Conservation (phyloP, 2,797 vertebrate species). For the Argya squamiceps region DNA sequence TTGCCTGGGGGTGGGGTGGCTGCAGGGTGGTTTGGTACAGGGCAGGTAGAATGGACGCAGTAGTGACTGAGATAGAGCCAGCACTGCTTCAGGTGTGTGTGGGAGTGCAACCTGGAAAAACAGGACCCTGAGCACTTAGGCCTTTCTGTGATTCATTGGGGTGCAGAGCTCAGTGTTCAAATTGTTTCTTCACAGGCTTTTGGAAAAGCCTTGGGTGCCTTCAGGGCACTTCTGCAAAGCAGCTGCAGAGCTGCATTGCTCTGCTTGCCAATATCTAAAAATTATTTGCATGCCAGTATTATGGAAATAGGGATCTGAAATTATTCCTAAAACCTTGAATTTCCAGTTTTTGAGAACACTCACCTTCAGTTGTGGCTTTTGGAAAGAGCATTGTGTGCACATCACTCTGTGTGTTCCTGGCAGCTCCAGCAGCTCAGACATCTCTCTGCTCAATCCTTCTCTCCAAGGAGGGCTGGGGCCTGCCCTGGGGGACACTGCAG, state of each 20-base stretch:
- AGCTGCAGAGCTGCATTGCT: not conserved
- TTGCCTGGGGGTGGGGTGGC: not conserved
- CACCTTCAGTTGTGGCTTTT: not conserved
- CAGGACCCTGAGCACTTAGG: not conserved
- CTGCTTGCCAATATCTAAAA: not conserved
- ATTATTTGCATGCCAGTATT: not conserved
- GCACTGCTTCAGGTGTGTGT: fast-evolving
- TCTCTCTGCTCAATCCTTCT: not conserved
- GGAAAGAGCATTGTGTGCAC: fast-evolving
- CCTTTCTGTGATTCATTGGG: fast-evolving
- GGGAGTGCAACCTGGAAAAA: not conserved
- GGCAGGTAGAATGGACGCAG: not conserved
- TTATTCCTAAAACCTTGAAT: not conserved
- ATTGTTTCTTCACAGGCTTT: not conserved
- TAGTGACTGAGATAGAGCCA: not conserved
- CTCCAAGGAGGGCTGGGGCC: not conserved
- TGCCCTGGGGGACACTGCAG: not conserved
- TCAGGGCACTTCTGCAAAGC: not conserved
- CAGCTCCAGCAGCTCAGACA: not conserved
- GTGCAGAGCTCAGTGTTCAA: not conserved
- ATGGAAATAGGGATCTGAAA: not conserved
- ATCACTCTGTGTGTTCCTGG: fast-evolving
- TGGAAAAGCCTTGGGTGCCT: not conserved
- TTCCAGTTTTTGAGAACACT: not conserved
- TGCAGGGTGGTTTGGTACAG: not conserved